Conservation (phyloP, 2,797 vertebrate species). For the Neosalanx taihuensis region DNA sequence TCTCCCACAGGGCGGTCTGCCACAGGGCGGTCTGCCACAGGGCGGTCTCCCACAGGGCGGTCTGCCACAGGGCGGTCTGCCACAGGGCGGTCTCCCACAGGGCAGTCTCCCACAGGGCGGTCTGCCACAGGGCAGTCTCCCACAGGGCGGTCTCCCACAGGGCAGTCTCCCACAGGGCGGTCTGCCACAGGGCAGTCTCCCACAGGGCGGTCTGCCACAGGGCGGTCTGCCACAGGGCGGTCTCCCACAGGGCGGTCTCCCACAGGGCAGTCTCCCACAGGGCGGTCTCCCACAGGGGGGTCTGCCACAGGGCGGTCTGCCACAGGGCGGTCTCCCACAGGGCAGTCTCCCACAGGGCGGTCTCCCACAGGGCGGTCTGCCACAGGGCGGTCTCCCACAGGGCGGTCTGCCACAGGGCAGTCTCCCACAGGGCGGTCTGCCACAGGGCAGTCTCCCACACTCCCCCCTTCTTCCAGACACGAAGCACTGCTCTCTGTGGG, state of each 20-base stretch:
- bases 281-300: too few species aligned
- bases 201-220: background rate
- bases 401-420: too few species aligned
- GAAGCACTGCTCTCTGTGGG: conserved; percentile 21
- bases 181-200: conserved; percentile 6
- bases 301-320: conserved; percentile 5
- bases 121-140: conserved; percentile 6
- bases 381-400: too few species aligned
- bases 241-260: conserved; percentile 5
- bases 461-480: conserved; percentile 28
- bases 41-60: too few species aligned
- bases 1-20: background rate
- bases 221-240: too few species aligned
- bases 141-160: background rate
- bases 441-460: too few species aligned
- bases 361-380: background rate
- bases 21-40: background rate
- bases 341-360: background rate
- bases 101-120: too few species aligned
- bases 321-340: background rate
- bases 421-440: background rate
- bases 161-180: too few species aligned
- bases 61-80: conserved; percentile 5
- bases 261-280: background rate
- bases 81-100: background rate